Percentiles rank a stretch among this genome's conserved stretches.
These are phyloP conservation scores for Helogale parvula DNA, from an alignment of 2,113 vertebrate species.

Conservation along the genomic window DNA sequence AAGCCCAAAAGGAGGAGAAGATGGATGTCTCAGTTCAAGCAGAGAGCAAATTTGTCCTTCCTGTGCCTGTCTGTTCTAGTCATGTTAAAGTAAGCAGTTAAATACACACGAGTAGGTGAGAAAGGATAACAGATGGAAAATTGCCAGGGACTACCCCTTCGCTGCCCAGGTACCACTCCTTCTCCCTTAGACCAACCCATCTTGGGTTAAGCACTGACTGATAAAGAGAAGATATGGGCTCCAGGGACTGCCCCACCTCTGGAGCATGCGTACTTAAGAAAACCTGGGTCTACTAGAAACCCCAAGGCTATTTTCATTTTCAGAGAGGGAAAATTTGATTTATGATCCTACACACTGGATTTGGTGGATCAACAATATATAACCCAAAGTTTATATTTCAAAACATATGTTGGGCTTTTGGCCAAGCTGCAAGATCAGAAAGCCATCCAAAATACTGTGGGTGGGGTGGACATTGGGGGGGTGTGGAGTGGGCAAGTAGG, in stretches of 20 bases:
- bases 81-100: neutral
- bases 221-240: neutral
- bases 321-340: slow-evolving; percentile 33
- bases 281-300: neutral
- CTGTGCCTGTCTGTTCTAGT: neutral
- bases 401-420: slow-evolving; percentile 50
- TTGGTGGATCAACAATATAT: slow-evolving; percentile 8
- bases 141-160: neutral
- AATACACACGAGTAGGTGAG: neutral
- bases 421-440: slow-evolving; percentile 51
- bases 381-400: slow-evolving; percentile 57
- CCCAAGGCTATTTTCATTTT: neutral
- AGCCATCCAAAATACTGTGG: neutral
- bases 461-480: neutral
- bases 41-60: neutral
- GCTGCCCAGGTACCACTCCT: neutral
- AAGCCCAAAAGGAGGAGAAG: neutral
- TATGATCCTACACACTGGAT: neutral
- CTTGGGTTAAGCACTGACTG: neutral
- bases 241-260: neutral
- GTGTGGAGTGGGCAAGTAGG: neutral
- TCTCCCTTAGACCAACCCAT: neutral
- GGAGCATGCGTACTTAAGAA: neutral
- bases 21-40: neutral
- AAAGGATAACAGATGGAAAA: neutral